Conservation (phyloP, 2,113 vertebrate genomes). For the Notechis scutatus region DNA sequence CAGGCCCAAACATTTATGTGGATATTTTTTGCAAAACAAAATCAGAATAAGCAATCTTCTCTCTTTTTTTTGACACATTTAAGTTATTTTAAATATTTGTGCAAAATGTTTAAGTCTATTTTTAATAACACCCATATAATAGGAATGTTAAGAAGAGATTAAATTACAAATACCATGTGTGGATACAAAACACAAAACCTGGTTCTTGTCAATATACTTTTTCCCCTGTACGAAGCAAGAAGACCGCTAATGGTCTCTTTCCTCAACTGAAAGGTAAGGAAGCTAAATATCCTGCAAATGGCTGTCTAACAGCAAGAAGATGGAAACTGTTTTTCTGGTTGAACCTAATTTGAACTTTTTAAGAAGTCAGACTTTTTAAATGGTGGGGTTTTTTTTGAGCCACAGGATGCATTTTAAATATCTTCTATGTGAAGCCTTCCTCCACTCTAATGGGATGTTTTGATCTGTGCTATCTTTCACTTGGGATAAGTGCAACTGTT, state of each 20-base stretch:
- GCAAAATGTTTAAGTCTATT: background rate
- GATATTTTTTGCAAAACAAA: background rate
- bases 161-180: background rate
- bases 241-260: background rate
- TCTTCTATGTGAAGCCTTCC: background rate
- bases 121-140: background rate
- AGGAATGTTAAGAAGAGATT: background rate
- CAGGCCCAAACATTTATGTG: background rate
- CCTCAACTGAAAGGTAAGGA: background rate
- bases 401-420: background rate
- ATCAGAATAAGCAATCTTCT: background rate
- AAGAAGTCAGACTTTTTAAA: background rate
- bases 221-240: background rate
- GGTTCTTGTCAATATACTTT: background rate
- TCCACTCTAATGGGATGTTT: background rate
- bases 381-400: background rate
- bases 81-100: background rate
- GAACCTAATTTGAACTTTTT: background rate
- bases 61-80: background rate
- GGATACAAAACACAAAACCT: background rate
- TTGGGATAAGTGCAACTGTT: background rate
- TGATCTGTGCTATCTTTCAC: background rate
- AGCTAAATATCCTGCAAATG: background rate
- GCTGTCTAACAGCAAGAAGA: background rate
- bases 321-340: background rate